Conservation (phyloP, 2,888 invertebrate genomes). For the Drosophila nr. perissopoda region DNA sequence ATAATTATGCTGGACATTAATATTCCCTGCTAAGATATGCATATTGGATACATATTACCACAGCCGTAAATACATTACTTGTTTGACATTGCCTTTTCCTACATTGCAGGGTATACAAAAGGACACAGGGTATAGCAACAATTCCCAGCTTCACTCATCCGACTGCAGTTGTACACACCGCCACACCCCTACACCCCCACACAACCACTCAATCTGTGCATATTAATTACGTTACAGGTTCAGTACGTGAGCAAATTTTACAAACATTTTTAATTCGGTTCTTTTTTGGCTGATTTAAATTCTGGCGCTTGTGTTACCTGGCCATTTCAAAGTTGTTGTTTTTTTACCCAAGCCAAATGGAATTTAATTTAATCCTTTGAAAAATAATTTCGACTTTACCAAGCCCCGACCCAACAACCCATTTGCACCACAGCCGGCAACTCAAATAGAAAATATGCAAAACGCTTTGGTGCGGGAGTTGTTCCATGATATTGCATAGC, state of each 20-base stretch:
- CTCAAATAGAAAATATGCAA: conserved; percentile 52
- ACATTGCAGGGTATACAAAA: background rate
- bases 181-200: background rate
- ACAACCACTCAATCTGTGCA: conserved; percentile 7
- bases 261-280: conserved; percentile 71
- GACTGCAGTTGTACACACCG: conserved; percentile 2
- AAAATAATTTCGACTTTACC: conserved; percentile 56
- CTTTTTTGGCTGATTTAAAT: conserved; percentile 72
- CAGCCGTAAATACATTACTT: background rate
- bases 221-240: conserved; percentile 47
- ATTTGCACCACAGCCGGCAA: conserved; percentile 1
- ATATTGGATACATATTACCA: too few species aligned
- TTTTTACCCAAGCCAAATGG: conserved; percentile 49
- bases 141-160: conserved; percentile 1
- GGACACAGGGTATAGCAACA: background rate
- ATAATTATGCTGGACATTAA: background rate
- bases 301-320: conserved; percentile 46
- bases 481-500: conserved; percentile 26
- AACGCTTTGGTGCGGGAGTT: conserved; percentile 45
- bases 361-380: conserved; percentile 76
- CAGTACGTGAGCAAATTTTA: conserved; percentile 30
- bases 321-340: conserved; percentile 30
- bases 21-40: background rate
- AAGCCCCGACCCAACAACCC: background rate
- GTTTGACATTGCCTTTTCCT: background rate